These are phyloP conservation scores for Tauraco erythrolophus DNA, from an alignment of 2,113 vertebrate genomes.

Conservation along the genomic window DNA sequence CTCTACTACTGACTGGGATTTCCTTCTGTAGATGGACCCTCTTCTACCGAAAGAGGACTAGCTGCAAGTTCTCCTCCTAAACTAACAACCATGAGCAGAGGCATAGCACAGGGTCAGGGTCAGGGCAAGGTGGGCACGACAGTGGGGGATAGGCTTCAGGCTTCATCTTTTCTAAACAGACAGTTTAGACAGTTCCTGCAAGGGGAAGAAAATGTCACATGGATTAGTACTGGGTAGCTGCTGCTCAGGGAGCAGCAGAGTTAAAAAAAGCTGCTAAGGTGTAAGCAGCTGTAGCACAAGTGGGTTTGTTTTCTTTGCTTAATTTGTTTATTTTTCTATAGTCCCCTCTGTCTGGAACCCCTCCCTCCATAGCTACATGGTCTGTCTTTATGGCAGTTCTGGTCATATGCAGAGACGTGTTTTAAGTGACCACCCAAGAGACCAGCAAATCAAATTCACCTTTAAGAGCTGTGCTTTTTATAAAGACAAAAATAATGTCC, in stretches of 20 bases:
- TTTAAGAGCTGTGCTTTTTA: neutral
- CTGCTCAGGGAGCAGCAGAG: neutral
- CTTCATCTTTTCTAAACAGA: neutral
- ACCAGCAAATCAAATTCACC: neutral
- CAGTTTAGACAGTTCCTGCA: neutral
- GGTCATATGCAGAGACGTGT: neutral
- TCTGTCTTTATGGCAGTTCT: neutral
- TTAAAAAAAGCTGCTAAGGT: neutral
- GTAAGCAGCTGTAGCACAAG: neutral
- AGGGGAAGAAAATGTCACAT: neutral
- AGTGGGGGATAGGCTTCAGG: neutral
- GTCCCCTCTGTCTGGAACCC: neutral
- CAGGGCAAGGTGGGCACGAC: neutral
- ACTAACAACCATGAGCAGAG: neutral
- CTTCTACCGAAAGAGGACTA: neutral
- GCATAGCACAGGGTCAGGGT: neutral
- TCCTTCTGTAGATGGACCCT: neutral
- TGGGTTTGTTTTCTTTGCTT: constrained; percentile 30
- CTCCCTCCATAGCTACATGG: neutral
- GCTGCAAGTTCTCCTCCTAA: neutral
- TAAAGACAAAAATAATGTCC: neutral
- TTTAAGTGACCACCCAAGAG: constrained; percentile 20
- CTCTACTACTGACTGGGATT: neutral
- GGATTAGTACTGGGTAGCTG: neutral
- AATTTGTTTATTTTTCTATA: constrained; percentile 46